Conservation (phyloP, 2,797 vertebrate genomes). For the Cyprinella venusta region DNA sequence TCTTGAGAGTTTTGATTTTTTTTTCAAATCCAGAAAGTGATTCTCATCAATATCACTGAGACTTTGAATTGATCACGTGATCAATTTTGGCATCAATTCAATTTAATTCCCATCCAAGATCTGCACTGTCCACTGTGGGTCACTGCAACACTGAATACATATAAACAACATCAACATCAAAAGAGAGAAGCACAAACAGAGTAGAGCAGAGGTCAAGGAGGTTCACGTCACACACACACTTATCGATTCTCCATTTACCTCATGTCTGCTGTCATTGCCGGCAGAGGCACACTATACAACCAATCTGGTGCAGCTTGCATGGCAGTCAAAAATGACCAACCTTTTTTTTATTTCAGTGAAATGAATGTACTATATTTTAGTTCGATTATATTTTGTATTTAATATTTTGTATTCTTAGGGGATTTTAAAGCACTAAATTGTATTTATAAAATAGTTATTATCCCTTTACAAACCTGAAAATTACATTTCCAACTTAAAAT, state of each 20-base stretch:
- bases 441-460: not conserved
- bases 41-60: not conserved
- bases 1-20: not conserved
- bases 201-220: slow-evolving; percentile 24
- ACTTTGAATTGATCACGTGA: not conserved
- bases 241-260: slow-evolving; percentile 46
- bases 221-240: not conserved
- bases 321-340: not conserved
- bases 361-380: not conserved
- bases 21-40: not conserved
- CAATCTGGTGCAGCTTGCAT: not conserved
- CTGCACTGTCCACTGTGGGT: slow-evolving; percentile 34
- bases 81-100: not conserved
- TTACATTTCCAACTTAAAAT: no score
- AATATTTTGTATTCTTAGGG: not conserved
- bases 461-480: no score
- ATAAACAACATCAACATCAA: slow-evolving; percentile 46
- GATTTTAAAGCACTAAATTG: not conserved
- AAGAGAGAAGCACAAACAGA: slow-evolving; percentile 21
- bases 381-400: not conserved
- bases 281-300: not conserved
- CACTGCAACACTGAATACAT: slow-evolving; percentile 34
- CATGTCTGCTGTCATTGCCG: slow-evolving; percentile 22
- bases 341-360: not conserved
- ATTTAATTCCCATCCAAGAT: not conserved